Evolutionary conservation across 2,113 vertebrate genomes (phyloP).

Genomic region (Bos indicus): DNA sequence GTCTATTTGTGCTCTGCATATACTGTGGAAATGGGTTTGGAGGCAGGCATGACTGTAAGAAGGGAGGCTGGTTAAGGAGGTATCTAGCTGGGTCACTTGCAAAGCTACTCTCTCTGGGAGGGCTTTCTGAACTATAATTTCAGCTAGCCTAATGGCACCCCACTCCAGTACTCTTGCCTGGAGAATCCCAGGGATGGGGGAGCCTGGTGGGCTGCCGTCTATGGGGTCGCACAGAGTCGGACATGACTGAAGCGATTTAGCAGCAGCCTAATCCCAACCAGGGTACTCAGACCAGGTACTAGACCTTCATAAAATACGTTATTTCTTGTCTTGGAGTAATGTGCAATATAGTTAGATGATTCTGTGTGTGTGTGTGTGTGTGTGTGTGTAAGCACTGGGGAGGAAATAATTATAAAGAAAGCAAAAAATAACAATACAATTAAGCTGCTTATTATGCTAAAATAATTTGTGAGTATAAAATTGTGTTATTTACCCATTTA

Average conservation of each 20-base stretch:
- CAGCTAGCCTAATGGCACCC: background rate
- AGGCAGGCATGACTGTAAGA: background rate
- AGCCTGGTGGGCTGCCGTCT: too few species aligned
- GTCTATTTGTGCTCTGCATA: background rate
- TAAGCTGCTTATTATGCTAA: background rate
- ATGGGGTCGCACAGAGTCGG: too few species aligned
- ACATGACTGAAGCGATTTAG: too few species aligned
- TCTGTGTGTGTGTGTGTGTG: background rate
- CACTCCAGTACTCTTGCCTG: too few species aligned
- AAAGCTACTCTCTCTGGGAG: background rate
- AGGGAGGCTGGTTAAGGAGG: background rate
- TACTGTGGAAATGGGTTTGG: background rate
- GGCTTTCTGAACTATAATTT: background rate
- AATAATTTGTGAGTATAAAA: background rate
- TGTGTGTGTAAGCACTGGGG: background rate
- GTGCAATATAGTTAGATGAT: rapidly evolving
- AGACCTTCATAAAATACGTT: background rate
- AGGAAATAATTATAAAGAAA: background rate
- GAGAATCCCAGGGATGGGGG: too few species aligned
- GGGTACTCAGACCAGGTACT: background rate
- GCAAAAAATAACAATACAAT: background rate
- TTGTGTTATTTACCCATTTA: background rate
- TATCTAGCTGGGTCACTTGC: background rate
- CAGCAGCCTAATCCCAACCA: background rate
- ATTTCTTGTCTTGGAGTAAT: background rate